These are phyloP conservation scores for Orgyia antiqua DNA, from an alignment of 2,888 invertebrate genomes.

Conservation along the genomic window DNA sequence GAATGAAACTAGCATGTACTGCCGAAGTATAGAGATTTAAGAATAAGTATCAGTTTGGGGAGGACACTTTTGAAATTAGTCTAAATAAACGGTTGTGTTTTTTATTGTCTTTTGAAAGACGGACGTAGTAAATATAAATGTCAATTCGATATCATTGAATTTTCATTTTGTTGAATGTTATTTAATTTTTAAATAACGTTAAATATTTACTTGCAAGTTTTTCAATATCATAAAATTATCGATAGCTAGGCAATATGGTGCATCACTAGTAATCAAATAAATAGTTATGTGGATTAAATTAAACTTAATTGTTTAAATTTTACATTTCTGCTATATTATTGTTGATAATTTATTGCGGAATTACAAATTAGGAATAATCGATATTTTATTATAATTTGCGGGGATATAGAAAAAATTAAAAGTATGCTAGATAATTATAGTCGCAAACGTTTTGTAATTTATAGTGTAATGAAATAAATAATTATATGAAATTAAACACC, in stretches of 20 bases:
- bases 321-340: too few relatives aligned
- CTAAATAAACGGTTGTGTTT: slow-evolving; percentile 28
- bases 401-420: slow-evolving; percentile 20
- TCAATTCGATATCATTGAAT: slow-evolving; percentile 13
- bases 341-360: too few relatives aligned
- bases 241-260: slow-evolving; percentile 10
- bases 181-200: background rate
- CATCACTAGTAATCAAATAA: slow-evolving; percentile 9
- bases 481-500: slow-evolving; percentile 67
- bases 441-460: slow-evolving; percentile 21
- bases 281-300: too few relatives aligned
- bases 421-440: slow-evolving; percentile 28
- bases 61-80: slow-evolving; percentile 23
- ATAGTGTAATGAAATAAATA: slow-evolving; percentile 36
- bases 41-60: slow-evolving; percentile 28
- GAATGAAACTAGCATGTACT: slow-evolving; percentile 58
- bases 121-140: slow-evolving; percentile 13
- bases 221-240: slow-evolving; percentile 5
- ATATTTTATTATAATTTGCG: slow-evolving; percentile 21
- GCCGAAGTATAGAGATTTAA: slow-evolving; percentile 46
- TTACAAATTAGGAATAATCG: slow-evolving; percentile 13
- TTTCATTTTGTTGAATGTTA: background rate
- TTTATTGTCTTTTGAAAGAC: slow-evolving; percentile 22
- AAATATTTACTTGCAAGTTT: too few relatives aligned
- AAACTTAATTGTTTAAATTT: too few relatives aligned